phyloP scores from a whole-genome alignment of 1,140 invertebrate genomes.

The Akabosia matsudoensis region DNA sequence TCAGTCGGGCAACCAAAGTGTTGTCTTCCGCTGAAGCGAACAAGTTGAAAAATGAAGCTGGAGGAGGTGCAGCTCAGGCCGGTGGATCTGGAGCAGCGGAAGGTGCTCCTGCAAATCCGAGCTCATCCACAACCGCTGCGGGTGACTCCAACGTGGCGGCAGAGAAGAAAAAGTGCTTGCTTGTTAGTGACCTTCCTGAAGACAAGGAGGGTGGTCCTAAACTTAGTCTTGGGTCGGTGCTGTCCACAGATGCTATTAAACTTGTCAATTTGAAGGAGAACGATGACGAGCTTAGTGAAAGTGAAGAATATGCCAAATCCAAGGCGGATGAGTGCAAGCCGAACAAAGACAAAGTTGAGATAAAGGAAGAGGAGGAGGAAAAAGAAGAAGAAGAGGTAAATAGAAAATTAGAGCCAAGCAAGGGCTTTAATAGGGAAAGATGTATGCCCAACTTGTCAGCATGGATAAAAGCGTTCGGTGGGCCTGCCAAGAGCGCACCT shows the following conservation, averaged over 20 bases:
- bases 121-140: neutral
- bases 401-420: slow-evolving; percentile 51
- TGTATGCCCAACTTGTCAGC: slow-evolving; percentile 81
- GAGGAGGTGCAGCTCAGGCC: neutral
- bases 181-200: slow-evolving; percentile 42
- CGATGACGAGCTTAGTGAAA: slow-evolving; percentile 26
- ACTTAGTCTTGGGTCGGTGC: slow-evolving; percentile 46
- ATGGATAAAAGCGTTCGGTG: slow-evolving; percentile 86
- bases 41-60: neutral
- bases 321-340: slow-evolving; percentile 32
- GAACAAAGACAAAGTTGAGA: slow-evolving; percentile 49
- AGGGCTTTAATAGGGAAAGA: slow-evolving; percentile 57
- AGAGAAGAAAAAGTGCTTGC: slow-evolving; percentile 45
- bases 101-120: too few species aligned
- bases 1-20: neutral
- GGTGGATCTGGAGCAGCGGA: neutral
- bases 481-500: slow-evolving; percentile 53
- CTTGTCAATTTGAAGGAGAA: slow-evolving; percentile 38
- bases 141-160: slow-evolving; percentile 35
- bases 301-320: slow-evolving; percentile 30
- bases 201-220: slow-evolving; percentile 44
- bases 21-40: neutral
- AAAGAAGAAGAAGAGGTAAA: slow-evolving; percentile 53
- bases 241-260: slow-evolving; percentile 39
- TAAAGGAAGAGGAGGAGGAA: slow-evolving; percentile 49